Conservation (phyloP, 2,797 vertebrate species). For the Molothrus aeneus region DNA sequence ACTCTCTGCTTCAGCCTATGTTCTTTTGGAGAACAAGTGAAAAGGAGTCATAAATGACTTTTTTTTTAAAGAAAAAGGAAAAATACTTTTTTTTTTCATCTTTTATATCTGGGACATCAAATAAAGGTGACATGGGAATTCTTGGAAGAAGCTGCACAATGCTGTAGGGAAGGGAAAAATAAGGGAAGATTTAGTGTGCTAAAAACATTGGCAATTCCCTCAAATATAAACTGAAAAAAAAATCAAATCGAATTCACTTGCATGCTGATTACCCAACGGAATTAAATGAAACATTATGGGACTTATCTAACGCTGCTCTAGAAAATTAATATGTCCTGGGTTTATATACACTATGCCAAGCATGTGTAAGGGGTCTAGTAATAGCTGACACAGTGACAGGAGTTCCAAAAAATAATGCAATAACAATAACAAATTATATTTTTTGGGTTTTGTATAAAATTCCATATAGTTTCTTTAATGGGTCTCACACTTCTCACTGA, state of each 20-base stretch:
- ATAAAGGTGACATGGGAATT: not conserved
- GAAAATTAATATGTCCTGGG: not conserved
- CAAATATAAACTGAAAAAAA: not conserved
- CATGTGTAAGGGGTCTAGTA: not conserved
- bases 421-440: not conserved
- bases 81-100: not conserved
- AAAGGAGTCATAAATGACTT: not conserved
- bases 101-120: not conserved
- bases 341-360: not conserved
- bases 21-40: not conserved
- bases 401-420: not conserved
- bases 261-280: not conserved
- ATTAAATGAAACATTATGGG: not conserved
- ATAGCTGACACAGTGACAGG: not conserved
- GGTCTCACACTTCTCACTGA: not conserved
- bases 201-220: not conserved
- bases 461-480: not conserved
- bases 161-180: not conserved
- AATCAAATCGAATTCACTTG: not conserved
- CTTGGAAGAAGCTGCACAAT: not conserved
- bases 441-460: not conserved
- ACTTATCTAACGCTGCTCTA: not conserved
- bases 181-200: not conserved
- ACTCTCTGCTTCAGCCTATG: not conserved
- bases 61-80: not conserved